Conservation (phyloP, 2,113 vertebrate genomes). For the Atractosteus spatula region DNA sequence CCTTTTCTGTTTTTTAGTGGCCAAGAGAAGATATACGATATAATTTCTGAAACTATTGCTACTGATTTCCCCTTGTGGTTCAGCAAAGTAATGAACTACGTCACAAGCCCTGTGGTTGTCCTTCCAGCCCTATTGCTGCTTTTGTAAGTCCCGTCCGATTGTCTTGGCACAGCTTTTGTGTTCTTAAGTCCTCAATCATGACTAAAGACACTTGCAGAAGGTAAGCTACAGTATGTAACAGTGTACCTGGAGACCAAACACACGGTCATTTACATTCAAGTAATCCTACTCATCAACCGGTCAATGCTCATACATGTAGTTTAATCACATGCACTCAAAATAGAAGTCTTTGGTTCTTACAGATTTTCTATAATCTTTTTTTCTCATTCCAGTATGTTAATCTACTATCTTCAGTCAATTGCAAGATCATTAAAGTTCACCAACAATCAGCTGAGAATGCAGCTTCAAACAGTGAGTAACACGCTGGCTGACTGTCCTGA, state of each 20-base stretch:
- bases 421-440: conserved; percentile 92
- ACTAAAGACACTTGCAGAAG: too few species aligned
- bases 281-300: too few species aligned
- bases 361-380: conserved; percentile 14
- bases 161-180: too few species aligned
- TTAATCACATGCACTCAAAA: background rate
- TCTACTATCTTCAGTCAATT: conserved; percentile 96
- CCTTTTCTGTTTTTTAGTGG: conserved; percentile 62
- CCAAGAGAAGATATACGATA: conserved; percentile 97
- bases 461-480: conserved; percentile 87
- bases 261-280: too few species aligned
- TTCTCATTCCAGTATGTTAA: conserved; percentile 84
- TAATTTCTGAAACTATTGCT: conserved; percentile 87
- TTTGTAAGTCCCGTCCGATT: conserved; percentile 72
- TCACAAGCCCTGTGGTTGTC: conserved; percentile 91
- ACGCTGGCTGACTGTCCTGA: background rate
- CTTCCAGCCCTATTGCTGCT: conserved; percentile 85
- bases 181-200: too few species aligned
- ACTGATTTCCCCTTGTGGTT: conserved; percentile 88
- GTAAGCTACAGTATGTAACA: too few species aligned
- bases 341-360: background rate
- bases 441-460: conserved; percentile 90
- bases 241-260: too few species aligned
- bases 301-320: background rate
- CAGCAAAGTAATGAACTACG: conserved; percentile 77